phyloP scores from a whole-genome alignment of 2,888 invertebrate genomes.

The Chymomyza fuscimana region DNA sequence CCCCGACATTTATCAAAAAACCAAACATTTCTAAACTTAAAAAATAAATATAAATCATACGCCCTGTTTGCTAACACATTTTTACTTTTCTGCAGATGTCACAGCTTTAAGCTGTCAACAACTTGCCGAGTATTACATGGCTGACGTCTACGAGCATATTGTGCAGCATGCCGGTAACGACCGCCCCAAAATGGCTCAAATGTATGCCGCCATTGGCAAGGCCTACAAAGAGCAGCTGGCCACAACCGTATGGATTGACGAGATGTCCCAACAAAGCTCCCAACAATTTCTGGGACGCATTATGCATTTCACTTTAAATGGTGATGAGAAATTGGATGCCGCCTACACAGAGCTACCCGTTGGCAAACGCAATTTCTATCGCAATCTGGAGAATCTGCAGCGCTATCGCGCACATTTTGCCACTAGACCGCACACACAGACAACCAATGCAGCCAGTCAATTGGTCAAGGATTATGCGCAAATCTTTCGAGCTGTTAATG shows the following conservation, averaged over 20 bases:
- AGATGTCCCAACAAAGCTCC: slow-evolving; percentile 74
- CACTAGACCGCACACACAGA: not conserved
- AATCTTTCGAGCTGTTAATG: slow-evolving; percentile 60
- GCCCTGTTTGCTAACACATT: not conserved
- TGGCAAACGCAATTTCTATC: slow-evolving; percentile 72
- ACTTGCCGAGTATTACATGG: slow-evolving; percentile 62
- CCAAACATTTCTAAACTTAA: not conserved
- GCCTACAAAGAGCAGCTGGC: slow-evolving; percentile 67
- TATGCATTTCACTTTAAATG: slow-evolving; percentile 74
- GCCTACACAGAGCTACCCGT: slow-evolving; percentile 65
- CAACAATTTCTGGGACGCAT: slow-evolving; percentile 69
- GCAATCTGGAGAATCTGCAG: slow-evolving; percentile 75
- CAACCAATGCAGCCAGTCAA: slow-evolving; percentile 18
- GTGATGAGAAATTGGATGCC: slow-evolving; percentile 70
- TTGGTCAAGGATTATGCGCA: slow-evolving; percentile 63
- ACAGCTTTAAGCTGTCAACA: slow-evolving; percentile 62
- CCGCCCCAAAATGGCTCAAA: slow-evolving; percentile 67
- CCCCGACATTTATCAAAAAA: not conserved
- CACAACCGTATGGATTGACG: slow-evolving; percentile 75
- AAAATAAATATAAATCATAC: not conserved
- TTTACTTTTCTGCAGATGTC: slow-evolving; percentile 59
- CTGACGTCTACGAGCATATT: slow-evolving; percentile 71
- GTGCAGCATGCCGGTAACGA: slow-evolving; percentile 68
- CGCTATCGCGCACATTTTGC: slow-evolving; percentile 57
- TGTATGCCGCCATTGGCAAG: slow-evolving; percentile 73